Conservation (phyloP, 2,113 vertebrate species). For the Phyllostomus discolor region DNA sequence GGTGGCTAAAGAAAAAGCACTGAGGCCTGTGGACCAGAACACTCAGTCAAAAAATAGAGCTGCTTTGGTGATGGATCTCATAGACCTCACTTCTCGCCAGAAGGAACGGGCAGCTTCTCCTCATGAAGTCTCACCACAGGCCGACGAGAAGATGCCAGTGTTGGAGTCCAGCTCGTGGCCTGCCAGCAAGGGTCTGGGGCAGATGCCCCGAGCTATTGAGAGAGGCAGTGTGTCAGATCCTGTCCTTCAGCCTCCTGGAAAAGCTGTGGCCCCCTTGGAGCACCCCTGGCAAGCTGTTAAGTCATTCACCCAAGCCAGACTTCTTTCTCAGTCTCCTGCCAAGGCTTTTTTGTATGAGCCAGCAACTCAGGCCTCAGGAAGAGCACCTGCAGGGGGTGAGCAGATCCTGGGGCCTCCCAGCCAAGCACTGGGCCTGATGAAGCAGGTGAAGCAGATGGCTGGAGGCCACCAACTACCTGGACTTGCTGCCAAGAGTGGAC, state of each 20-base stretch:
- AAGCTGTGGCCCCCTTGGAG: slow-evolving; percentile 70
- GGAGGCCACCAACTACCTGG: slow-evolving; percentile 61
- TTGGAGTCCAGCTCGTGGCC: slow-evolving; percentile 80
- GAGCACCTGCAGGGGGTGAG: slow-evolving; percentile 71
- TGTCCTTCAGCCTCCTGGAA: slow-evolving; percentile 69
- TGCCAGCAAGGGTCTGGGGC: slow-evolving; percentile 78
- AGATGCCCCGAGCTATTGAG: slow-evolving; percentile 76
- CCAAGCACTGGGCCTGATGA: slow-evolving; percentile 47
- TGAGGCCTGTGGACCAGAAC: slow-evolving; percentile 83
- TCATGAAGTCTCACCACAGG: slow-evolving; percentile 77
- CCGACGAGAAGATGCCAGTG: slow-evolving; percentile 78
- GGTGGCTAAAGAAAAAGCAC: slow-evolving; percentile 78
- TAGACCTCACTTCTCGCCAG: slow-evolving; percentile 80
- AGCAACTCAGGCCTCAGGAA: slow-evolving; percentile 80
- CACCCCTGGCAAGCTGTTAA: slow-evolving; percentile 81
- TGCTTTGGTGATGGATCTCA: slow-evolving; percentile 64
- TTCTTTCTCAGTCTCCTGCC: slow-evolving; percentile 65
- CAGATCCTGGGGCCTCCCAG: slow-evolving; percentile 74
- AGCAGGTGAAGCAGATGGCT: slow-evolving; percentile 60
- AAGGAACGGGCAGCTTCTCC: slow-evolving; percentile 81
- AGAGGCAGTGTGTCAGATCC: slow-evolving; percentile 74
- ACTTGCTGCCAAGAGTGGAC: slow-evolving; percentile 67
- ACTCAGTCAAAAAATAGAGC: slow-evolving; percentile 81
- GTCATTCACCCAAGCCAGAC: slow-evolving; percentile 77
- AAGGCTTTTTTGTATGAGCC: slow-evolving; percentile 79